A percentile compares a stretch with the other conserved stretches of the same genome.
Evolutionary conservation across 2,113 vertebrate genomes (phyloP).

Genomic region (Cricetomys ansorgei): DNA sequence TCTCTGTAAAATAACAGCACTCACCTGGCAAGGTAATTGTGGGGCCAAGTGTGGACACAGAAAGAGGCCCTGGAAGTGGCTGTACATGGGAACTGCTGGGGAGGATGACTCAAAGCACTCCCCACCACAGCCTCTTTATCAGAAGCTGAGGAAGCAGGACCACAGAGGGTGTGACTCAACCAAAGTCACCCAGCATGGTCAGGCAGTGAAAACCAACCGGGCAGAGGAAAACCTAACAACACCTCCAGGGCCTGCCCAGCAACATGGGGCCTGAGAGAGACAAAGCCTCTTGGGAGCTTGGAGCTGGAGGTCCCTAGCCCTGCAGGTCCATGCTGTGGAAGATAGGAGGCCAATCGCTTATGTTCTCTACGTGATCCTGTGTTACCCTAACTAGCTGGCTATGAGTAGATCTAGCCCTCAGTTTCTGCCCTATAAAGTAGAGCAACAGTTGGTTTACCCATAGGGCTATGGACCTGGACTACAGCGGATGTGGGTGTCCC

Average conservation of each 20-base stretch:
- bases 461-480: background rate
- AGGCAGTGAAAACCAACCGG: fast-evolving
- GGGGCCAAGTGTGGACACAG: fast-evolving
- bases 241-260: too few relatives aligned
- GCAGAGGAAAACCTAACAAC: background rate
- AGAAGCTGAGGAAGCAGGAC: background rate
- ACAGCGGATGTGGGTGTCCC: fast-evolving
- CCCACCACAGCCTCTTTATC: background rate
- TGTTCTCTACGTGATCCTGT: background rate
- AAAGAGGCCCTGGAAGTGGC: fast-evolving
- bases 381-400: too few relatives aligned
- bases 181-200: background rate
- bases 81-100: fast-evolving
- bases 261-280: too few relatives aligned
- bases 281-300: background rate
- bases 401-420: background rate
- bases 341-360: too few relatives aligned
- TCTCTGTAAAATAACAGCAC: background rate
- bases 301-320: too few relatives aligned
- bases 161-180: background rate
- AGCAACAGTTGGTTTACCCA: fast-evolving
- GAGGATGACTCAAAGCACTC: fast-evolving
- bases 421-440: fast-evolving
- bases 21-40: fast-evolving
- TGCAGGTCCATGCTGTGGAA: background rate